Percentiles rank a stretch among this genome's conserved stretches.
Conservation (phyloP, 2,888 invertebrate genomes). For the Apomyelois bistriatella region DNA sequence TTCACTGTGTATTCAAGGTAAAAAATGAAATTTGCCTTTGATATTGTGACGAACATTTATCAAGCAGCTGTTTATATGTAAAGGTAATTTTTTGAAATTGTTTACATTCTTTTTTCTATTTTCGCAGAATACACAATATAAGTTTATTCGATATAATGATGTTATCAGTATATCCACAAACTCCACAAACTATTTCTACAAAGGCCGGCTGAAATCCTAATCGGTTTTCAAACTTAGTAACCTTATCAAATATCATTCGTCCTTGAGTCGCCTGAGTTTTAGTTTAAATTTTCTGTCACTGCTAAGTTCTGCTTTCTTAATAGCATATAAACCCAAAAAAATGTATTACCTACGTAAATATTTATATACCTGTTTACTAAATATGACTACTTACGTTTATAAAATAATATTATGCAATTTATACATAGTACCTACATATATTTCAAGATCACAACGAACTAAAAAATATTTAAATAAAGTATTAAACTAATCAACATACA, state of each 20-base stretch:
- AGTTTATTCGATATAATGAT: neutral
- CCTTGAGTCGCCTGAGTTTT: slow-evolving; percentile 29
- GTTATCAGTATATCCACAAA: too few species aligned
- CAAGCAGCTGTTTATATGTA: slow-evolving; percentile 65
- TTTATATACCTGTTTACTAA: too few species aligned
- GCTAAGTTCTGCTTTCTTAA: too few species aligned
- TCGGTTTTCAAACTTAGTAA: slow-evolving; percentile 25
- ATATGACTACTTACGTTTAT: too few species aligned
- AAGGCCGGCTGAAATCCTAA: neutral
- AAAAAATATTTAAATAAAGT: too few species aligned
- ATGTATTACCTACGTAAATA: too few species aligned
- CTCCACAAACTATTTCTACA: too few species aligned
- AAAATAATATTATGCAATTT: too few species aligned
- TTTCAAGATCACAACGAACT: too few species aligned
- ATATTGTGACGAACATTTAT: slow-evolving; percentile 30
- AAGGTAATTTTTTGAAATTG: slow-evolving; percentile 40
- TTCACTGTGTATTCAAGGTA: slow-evolving; percentile 32
- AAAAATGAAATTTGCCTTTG: slow-evolving; percentile 41
- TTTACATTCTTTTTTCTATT: neutral
- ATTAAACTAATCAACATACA: too few species aligned
- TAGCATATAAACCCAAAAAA: too few species aligned
- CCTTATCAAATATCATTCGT: slow-evolving; percentile 30
- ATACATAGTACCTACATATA: too few species aligned
- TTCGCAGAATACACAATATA: neutral
- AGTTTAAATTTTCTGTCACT: neutral